A percentile compares a stretch with the other conserved stretches of the same genome.
Evolutionary conservation across 2,113 vertebrate genomes (phyloP).

Genomic region (Pongo abelii): DNA sequence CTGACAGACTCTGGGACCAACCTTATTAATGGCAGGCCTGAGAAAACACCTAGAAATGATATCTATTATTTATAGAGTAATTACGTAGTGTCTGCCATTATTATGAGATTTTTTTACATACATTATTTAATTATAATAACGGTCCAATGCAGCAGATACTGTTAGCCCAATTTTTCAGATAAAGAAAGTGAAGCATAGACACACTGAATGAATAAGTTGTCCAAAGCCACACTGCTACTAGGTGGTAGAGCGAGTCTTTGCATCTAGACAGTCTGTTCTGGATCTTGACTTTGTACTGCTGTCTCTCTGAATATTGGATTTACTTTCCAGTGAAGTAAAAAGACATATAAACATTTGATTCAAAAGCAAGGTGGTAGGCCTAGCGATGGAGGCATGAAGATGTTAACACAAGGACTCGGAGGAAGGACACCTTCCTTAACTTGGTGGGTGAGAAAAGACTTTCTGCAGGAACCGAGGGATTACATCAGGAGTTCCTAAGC

Average conservation of each 20-base stretch:
- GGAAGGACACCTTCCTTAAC: not conserved
- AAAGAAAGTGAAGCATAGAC: not conserved
- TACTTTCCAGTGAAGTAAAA: not conserved
- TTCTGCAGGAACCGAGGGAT: not conserved
- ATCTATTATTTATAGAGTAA: not conserved
- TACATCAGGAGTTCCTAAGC: too few relatives aligned
- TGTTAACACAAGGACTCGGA: not conserved
- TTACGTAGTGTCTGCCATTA: not conserved
- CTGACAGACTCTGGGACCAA: too few relatives aligned
- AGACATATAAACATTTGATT: not conserved
- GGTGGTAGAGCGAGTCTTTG: not conserved
- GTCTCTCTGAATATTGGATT: not conserved
- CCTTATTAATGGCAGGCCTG: not conserved
- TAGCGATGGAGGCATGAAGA: not conserved
- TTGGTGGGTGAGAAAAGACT: not conserved
- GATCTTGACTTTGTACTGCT: not conserved
- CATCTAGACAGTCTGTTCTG: too few relatives aligned
- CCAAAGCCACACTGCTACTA: not conserved
- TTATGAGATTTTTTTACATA: not conserved
- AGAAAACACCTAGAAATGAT: not conserved
- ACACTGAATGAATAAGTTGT: not conserved
- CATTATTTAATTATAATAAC: not conserved
- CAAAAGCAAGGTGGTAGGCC: not conserved
- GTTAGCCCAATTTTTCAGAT: not conserved
- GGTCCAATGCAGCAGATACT: not conserved